phyloP scores from a whole-genome alignment of 2,888 invertebrate species.

The Sylvicola cinctus region DNA sequence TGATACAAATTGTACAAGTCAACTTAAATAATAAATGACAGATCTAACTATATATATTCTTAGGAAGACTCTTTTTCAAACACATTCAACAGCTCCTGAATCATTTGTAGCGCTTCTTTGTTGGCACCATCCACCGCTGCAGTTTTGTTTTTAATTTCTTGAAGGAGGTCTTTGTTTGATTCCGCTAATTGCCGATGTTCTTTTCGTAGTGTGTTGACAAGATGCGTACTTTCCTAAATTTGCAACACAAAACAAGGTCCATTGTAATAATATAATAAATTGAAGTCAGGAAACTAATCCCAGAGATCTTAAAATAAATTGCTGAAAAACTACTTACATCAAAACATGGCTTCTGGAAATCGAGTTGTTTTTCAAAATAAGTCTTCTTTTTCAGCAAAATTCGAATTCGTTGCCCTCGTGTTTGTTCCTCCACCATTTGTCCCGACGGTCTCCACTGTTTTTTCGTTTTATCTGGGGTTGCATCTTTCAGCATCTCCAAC shows the following conservation, averaged over 20 bases:
- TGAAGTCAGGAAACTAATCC: not conserved
- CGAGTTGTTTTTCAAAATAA: not conserved
- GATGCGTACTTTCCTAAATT: too few species aligned
- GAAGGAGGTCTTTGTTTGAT: not conserved
- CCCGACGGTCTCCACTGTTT: slow-evolving; percentile 3
- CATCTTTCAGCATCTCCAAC: not conserved
- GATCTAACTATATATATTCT: not conserved
- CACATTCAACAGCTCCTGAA: not conserved
- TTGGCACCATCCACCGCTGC: too few species aligned
- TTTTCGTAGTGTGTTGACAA: not conserved
- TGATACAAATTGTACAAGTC: not conserved
- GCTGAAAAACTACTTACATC: not conserved
- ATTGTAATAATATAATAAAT: too few species aligned
- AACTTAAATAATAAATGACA: not conserved
- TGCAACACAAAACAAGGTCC: too few species aligned
- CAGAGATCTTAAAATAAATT: not conserved
- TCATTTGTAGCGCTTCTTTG: not conserved
- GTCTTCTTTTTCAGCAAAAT: not conserved
- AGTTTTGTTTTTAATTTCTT: too few species aligned
- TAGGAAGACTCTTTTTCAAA: not conserved
- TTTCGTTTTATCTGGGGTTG: not conserved
- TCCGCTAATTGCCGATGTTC: not conserved
- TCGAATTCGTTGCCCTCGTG: not conserved
- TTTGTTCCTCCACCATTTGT: not conserved
- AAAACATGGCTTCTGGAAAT: not conserved